phyloP scores from a whole-genome alignment of 1,140 invertebrate genomes.

The Acromyrmex charruanus region DNA sequence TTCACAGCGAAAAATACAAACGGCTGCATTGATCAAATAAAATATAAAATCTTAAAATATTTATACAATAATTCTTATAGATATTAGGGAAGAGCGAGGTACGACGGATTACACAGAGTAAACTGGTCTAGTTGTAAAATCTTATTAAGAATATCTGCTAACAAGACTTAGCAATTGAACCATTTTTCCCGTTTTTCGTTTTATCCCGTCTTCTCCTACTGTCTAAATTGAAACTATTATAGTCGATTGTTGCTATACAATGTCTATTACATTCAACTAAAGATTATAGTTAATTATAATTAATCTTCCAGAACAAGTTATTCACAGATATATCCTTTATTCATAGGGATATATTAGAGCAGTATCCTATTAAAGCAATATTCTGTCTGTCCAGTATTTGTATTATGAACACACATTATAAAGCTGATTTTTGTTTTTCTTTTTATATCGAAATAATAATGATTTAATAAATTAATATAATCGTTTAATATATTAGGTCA shows the following conservation, averaged over 20 bases:
- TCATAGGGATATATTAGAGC: not conserved
- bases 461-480: conserved; percentile 45
- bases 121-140: too few species aligned
- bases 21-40: not conserved
- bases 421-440: not conserved
- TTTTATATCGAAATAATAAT: conserved; percentile 29
- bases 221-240: conserved; percentile 16
- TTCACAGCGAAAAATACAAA: not conserved
- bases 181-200: too few species aligned
- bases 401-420: conserved; percentile 20
- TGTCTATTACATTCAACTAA: not conserved
- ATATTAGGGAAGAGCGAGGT: not conserved
- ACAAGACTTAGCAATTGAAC: too few species aligned
- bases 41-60: not conserved
- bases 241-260: not conserved
- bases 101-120: too few species aligned
- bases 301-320: conserved; percentile 1
- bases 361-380: not conserved
- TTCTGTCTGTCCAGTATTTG: not conserved
- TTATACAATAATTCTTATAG: conserved; percentile 23
- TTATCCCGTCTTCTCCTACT: not conserved
- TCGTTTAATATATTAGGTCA: too few species aligned
- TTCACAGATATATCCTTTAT: conserved; percentile 19
- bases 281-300: conserved; percentile 20
- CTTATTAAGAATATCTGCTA: too few species aligned